A percentile compares a stretch with the other conserved stretches of the same genome.
Conservation (phyloP, 2,888 invertebrate genomes). For the Dryococelus australis region DNA sequence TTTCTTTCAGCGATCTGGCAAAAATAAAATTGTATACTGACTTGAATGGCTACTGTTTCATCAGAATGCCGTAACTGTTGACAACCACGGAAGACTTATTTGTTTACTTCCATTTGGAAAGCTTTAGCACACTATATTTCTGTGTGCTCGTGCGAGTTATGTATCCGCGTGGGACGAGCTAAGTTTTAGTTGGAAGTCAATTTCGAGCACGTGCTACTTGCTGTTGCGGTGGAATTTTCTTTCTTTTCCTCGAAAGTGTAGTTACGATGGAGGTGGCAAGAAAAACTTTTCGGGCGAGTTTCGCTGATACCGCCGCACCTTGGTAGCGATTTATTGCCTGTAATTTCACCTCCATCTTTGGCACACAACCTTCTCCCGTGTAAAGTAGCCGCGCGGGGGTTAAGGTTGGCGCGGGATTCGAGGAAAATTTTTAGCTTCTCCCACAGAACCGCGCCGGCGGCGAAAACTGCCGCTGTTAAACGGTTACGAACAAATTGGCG, state of each 20-base stretch:
- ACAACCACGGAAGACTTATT: no score
- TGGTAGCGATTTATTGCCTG: not conserved
- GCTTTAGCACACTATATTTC: not conserved
- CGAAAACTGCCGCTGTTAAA: no score
- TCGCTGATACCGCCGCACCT: not conserved
- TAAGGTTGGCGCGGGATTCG: no score
- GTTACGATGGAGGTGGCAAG: not conserved
- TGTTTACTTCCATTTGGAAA: no score
- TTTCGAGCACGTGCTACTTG: not conserved
- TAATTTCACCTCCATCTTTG: slow-evolving; percentile 2
- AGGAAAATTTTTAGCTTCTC: not conserved
- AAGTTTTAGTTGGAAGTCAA: not conserved
- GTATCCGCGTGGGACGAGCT: not conserved
- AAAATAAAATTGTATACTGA: no score
- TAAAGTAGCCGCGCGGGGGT: not conserved
- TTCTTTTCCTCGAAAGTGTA: not conserved
- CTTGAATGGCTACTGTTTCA: no score
- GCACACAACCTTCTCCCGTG: not conserved
- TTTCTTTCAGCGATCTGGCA: no score
- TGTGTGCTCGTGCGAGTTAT: not conserved
- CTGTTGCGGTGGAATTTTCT: not conserved
- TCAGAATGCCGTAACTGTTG: no score
- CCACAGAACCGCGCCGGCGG: no score
- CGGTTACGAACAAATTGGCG: no score
- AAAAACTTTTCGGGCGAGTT: slow-evolving; percentile 3